Base-by-base conservation (phyloP, 1,140 invertebrate species). In the Brachionus calyciflorus region DNA sequence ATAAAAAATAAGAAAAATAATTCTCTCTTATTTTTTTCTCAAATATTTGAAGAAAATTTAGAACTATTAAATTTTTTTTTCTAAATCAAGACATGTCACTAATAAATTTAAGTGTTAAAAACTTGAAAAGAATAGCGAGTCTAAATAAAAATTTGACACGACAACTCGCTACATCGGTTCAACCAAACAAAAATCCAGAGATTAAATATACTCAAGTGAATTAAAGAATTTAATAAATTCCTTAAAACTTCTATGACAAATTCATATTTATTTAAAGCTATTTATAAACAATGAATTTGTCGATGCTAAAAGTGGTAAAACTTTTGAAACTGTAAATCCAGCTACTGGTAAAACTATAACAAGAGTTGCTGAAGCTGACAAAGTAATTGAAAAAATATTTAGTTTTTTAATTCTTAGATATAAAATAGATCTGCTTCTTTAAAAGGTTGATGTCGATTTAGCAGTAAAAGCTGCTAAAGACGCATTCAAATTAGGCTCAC, bases 251-350 rank as follows among this genome's bases (percentile, higher is more conserved):
- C 21, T 10, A 26, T 69, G 10, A 2, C n/a, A n/a, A n/a, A n/a
- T n/a, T n/a, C n/a, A n/a, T n/a, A n/a, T n/a, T n/a, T 44, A n/a
- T 51, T 55, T 7, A 40, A 40, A 73, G 69, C 26, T 73, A 10
- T 96, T 96, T 81, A 95, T 96, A 81, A 92, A 95, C 86, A 95
- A 95, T 84, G 90, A 93, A 83, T 96, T 92, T 85, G 91, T 93
- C 48, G 89, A 94, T 82, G 87, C 93, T 2, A 86, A 88, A 0
- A 91, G 90, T 57, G 92, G 92, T 0, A 92, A 93, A 84, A 95
- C 90, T 1, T 99, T 98, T 83, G 86, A 88, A 21, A 93, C 93
- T 0, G 85, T 92, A 68, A 94, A 96, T 85, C 93, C 94, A 77
- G 87, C 89, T 3, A 92, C 88, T 80, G 92, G 89, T 57, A 86